phyloP scores from a whole-genome alignment of 1,140 invertebrate genomes.

The Lasioglossum albipes region DNA sequence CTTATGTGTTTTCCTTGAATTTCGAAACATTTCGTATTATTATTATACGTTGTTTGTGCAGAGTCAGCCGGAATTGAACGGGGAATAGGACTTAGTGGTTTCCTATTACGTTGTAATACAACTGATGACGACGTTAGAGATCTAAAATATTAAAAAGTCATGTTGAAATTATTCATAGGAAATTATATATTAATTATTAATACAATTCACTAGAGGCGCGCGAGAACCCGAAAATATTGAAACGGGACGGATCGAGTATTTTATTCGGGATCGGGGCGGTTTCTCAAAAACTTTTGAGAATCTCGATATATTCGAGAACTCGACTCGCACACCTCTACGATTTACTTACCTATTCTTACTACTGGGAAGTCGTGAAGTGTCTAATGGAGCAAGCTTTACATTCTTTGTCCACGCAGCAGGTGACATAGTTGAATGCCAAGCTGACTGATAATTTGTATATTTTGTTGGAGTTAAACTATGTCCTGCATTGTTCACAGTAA shows the following conservation, averaged over 20 bases:
- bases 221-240: no score
- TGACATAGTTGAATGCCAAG: slow-evolving; percentile 70
- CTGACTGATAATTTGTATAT: slow-evolving; percentile 63
- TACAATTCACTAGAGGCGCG: background rate
- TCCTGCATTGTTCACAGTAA: slow-evolving; percentile 46
- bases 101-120: slow-evolving; percentile 51
- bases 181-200: background rate
- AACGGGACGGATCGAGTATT: no score
- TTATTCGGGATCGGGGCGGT: no score
- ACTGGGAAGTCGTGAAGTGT: slow-evolving; percentile 70
- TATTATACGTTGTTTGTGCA: slow-evolving; percentile 30
- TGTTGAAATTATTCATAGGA: slow-evolving; percentile 1
- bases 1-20: slow-evolving; percentile 57
- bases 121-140: slow-evolving; percentile 57
- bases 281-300: no score
- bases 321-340: background rate
- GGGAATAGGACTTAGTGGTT: slow-evolving; percentile 72
- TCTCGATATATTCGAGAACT: no score
- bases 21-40: slow-evolving; percentile 36
- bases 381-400: slow-evolving; percentile 75
- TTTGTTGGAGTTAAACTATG: slow-evolving; percentile 58
- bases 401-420: slow-evolving; percentile 73
- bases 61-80: slow-evolving; percentile 45
- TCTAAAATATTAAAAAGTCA: slow-evolving; percentile 49
- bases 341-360: slow-evolving; percentile 71